Conservation (phyloP, 1,140 invertebrate genomes). For the Danaus melanippus region DNA sequence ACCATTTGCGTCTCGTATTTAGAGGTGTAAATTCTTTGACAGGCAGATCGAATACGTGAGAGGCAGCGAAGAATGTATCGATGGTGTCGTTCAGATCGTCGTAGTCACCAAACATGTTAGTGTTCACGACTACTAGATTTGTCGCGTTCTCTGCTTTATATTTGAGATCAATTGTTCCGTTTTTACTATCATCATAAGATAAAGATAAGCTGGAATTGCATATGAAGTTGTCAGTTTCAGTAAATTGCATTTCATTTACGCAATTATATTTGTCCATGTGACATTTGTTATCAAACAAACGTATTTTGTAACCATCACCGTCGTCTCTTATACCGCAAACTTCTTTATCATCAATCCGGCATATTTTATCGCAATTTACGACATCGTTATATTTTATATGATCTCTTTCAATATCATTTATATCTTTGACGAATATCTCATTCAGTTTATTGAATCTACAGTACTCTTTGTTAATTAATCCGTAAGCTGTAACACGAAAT, state of each 20-base stretch:
- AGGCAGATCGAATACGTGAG: conserved; percentile 46
- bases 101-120: conserved; percentile 26
- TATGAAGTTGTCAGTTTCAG: conserved; percentile 34
- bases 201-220: conserved; percentile 25
- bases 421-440: conserved; percentile 7
- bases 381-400: conserved; percentile 4
- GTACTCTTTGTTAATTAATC: conserved; percentile 41
- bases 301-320: conserved; percentile 36
- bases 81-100: conserved; percentile 44
- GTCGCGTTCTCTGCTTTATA: conserved; percentile 14
- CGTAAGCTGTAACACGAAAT: conserved; percentile 37
- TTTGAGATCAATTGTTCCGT: background rate
- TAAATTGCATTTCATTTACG: conserved; percentile 24
- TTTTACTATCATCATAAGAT: conserved; percentile 9
- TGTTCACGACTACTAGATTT: conserved; percentile 38
- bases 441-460: conserved; percentile 27
- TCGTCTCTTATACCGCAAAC: conserved; percentile 42
- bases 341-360: conserved; percentile 5
- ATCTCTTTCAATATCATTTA: conserved; percentile 5
- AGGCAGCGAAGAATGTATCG: conserved; percentile 47
- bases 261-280: conserved; percentile 37
- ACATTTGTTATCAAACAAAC: conserved; percentile 40
- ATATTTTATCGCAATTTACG: conserved; percentile 2
- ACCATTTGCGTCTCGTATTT: conserved; percentile 29
- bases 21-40: conserved; percentile 32